Evolutionary conservation across 30 jellyfish, hydroid and myxozoan species (phyloP).

Genomic region (Cassiopea andromeda): DNA sequence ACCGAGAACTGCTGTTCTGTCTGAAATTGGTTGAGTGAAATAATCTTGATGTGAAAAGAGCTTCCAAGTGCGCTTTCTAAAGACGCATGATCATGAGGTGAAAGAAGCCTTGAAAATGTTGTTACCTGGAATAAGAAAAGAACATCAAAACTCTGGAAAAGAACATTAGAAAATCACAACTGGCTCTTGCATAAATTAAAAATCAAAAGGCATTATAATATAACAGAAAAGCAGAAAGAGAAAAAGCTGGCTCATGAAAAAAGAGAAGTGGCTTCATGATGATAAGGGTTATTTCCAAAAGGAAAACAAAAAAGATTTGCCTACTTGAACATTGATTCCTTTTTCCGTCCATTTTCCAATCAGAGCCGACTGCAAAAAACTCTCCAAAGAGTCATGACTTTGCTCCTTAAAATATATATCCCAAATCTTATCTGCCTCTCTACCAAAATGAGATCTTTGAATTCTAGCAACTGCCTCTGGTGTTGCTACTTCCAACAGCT

Average conservation of each 20-base stretch:
- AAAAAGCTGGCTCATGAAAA: too few relatives aligned
- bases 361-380: slow-evolving; percentile 13
- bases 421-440: slow-evolving; percentile 37
- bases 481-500: slow-evolving; percentile 64
- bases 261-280: too few relatives aligned
- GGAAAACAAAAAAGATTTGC: not conserved
- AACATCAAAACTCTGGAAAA: not conserved
- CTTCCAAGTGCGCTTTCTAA: slow-evolving; percentile 7
- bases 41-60: slow-evolving; percentile 24
- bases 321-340: slow-evolving; percentile 13
- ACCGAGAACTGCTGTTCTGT: slow-evolving; percentile 82
- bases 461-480: slow-evolving; percentile 72
- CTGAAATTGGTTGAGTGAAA: slow-evolving; percentile 79
- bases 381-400: slow-evolving; percentile 40
- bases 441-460: slow-evolving; percentile 8
- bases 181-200: too few relatives aligned
- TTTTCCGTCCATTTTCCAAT: not conserved
- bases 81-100: slow-evolving; percentile 68
- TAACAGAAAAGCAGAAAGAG: too few relatives aligned
- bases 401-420: slow-evolving; percentile 59
- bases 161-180: not conserved
- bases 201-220: too few relatives aligned
- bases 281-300: not conserved
- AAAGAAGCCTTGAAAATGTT: slow-evolving; percentile 77
- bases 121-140: slow-evolving; percentile 46